Percentiles rank a stretch among this genome's conserved stretches.
These are phyloP conservation scores for Aspidiotus rigidus DNA, from an alignment of 2,888 invertebrate species.

Conservation along the genomic window DNA sequence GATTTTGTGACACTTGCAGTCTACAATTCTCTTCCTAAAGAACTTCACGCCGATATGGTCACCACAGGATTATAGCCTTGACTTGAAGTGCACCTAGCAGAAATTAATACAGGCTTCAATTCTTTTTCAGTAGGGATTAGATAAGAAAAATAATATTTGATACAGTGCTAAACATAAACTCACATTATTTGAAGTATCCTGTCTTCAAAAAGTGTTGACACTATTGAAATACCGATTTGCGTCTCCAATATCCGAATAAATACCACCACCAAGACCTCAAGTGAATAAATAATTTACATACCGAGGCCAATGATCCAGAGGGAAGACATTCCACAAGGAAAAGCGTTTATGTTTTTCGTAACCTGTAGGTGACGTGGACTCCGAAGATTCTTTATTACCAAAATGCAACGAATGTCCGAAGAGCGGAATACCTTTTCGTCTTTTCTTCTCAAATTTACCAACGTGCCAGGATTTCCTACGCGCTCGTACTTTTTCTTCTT, in stretches of 20 bases:
- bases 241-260: not conserved
- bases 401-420: slow-evolving; percentile 47
- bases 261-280: slow-evolving; percentile 7
- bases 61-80: no score
- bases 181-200: no score
- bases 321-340: slow-evolving; percentile 85
- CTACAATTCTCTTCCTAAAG: no score
- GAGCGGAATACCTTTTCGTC: slow-evolving; percentile 44
- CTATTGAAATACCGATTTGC: not conserved
- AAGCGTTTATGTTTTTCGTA: slow-evolving; percentile 61
- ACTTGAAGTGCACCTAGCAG: no score
- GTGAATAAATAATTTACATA: slow-evolving; percentile 35
- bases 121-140: no score
- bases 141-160: no score
- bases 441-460: slow-evolving; percentile 49
- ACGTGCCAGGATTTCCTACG: slow-evolving; percentile 57
- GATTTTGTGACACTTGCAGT: no score
- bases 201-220: not conserved
- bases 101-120: no score
- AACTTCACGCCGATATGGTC: no score
- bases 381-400: slow-evolving; percentile 42
- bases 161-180: no score
- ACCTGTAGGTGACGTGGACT: slow-evolving; percentile 42
- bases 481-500: slow-evolving; percentile 42
- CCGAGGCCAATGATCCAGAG: slow-evolving; percentile 50